Conservation (phyloP, 2,113 vertebrate genomes). For the Catharus bicknelli region DNA sequence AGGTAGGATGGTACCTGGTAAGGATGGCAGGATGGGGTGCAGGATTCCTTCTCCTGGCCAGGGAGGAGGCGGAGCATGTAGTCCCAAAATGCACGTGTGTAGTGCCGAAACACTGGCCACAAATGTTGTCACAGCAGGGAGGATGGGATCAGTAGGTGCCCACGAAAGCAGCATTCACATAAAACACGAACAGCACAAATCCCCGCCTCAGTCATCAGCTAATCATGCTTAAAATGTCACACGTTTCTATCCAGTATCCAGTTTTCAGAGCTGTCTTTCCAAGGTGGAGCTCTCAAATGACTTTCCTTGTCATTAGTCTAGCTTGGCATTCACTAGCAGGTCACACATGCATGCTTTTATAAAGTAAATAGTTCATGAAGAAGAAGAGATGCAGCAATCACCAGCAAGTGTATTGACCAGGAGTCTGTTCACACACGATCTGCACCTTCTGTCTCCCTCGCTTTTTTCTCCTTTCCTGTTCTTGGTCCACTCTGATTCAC, state of each 20-base stretch:
- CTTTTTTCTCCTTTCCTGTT: neutral
- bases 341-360: neutral
- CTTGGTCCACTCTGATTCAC: neutral
- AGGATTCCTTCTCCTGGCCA: neutral
- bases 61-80: rapidly evolving
- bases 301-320: neutral
- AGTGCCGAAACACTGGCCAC: neutral
- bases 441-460: neutral
- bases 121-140: neutral
- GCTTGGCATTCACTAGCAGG: neutral
- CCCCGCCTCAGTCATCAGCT: rapidly evolving
- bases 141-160: neutral
- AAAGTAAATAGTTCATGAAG: neutral
- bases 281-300: neutral
- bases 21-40: neutral
- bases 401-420: neutral
- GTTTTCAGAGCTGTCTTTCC: neutral
- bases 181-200: neutral
- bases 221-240: neutral
- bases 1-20: slow-evolving; percentile 58
- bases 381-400: neutral
- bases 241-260: rapidly evolving
- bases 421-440: neutral
- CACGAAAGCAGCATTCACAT: neutral
- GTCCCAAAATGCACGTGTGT: rapidly evolving